Conservation (phyloP, 2,888 invertebrate species). For the Panopea generosa region DNA sequence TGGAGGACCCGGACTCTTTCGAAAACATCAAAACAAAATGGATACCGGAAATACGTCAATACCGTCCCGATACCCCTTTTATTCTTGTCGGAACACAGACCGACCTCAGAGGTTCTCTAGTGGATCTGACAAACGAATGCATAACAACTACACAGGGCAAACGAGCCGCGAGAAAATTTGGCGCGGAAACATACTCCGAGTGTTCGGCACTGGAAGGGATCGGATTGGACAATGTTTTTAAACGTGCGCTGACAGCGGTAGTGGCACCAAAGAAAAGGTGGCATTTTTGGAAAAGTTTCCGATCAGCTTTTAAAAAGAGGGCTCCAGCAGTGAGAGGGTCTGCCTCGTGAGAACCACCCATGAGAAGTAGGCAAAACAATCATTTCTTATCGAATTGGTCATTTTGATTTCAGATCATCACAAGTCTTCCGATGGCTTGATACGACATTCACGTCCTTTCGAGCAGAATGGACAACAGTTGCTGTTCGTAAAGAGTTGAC, state of each 20-base stretch:
- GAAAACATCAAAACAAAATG: slow-evolving; percentile 76
- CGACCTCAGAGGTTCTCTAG: slow-evolving; percentile 69
- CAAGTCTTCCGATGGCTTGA: too few species aligned
- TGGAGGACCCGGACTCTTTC: slow-evolving; percentile 74
- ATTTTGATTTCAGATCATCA: too few species aligned
- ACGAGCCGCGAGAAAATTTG: slow-evolving; percentile 54
- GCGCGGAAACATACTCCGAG: slow-evolving; percentile 61
- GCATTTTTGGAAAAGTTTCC: slow-evolving; percentile 70
- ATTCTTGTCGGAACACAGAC: slow-evolving; percentile 79
- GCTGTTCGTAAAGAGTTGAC: too few species aligned
- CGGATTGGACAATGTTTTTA: slow-evolving; percentile 70
- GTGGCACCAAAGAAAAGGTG: slow-evolving; percentile 67
- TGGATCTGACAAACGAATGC: slow-evolving; percentile 56
- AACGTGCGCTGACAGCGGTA: slow-evolving; percentile 62
- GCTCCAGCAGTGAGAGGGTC: not conserved
- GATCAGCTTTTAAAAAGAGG: slow-evolving; percentile 44
- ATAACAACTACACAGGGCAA: slow-evolving; percentile 55
- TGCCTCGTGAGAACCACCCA: too few species aligned
- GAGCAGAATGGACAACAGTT: too few species aligned
- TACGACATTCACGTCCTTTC: too few species aligned
- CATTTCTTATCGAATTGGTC: too few species aligned
- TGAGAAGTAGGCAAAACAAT: too few species aligned
- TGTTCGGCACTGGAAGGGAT: slow-evolving; percentile 65
- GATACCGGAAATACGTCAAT: slow-evolving; percentile 77
- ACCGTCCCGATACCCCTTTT: slow-evolving; percentile 75